phyloP scores from a whole-genome alignment of 2,888 invertebrate species.

The Megamerina dolium region DNA sequence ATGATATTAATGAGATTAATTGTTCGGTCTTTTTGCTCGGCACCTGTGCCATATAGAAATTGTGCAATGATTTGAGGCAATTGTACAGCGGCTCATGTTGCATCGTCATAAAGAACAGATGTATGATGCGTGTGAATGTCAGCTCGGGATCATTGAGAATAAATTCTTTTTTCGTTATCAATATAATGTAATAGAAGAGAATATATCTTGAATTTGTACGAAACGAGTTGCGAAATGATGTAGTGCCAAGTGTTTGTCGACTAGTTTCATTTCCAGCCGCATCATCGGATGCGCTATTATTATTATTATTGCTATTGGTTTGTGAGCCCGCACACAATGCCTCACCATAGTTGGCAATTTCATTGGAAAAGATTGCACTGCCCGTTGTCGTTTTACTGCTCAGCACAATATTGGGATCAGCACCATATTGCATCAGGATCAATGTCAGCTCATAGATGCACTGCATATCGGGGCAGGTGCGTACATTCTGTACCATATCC shows the following conservation, averaged over 20 bases:
- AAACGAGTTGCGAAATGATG: constrained; percentile 48
- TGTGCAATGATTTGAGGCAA: constrained; percentile 63
- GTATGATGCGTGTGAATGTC: constrained; percentile 60
- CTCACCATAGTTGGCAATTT: constrained; percentile 47
- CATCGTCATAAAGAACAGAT: constrained; percentile 62
- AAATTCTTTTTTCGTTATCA: constrained; percentile 62
- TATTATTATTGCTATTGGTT: too few relatives aligned
- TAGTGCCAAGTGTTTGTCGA: constrained; percentile 33
- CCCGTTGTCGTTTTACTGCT: constrained; percentile 47
- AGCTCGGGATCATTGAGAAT: constrained; percentile 58
- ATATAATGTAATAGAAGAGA: constrained; percentile 65
- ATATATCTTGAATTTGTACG: constrained; percentile 53
- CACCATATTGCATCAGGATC: constrained; percentile 67
- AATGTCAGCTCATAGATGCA: constrained; percentile 65
- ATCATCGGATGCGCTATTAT: constrained; percentile 17
- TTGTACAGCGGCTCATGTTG: constrained; percentile 62
- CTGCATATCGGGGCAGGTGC: constrained; percentile 60
- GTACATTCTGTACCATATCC: constrained; percentile 64
- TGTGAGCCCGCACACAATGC: constrained; percentile 33
- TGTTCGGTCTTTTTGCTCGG: constrained; percentile 59
- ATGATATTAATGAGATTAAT: constrained; percentile 58
- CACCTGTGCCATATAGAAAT: constrained; percentile 58
- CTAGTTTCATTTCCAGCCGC: constrained; percentile 20
- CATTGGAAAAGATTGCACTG: constrained; percentile 47
- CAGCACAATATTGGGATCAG: constrained; percentile 63